phyloP scores from a whole-genome alignment of 2,888 invertebrate genomes.

The Netelia fuscicornis region DNA sequence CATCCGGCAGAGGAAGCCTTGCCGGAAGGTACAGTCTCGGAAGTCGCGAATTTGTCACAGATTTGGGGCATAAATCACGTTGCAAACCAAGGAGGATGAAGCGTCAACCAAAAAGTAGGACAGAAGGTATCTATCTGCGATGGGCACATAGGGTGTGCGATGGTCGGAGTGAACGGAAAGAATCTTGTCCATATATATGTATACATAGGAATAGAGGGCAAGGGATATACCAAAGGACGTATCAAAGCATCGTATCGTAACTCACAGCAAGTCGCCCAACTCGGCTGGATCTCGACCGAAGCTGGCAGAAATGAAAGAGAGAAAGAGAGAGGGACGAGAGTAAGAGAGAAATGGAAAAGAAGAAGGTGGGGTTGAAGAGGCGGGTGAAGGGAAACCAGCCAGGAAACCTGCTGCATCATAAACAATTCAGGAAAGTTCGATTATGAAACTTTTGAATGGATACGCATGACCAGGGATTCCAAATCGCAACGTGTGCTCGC shows the following conservation, averaged over 20 bases:
- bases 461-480: slow-evolving; percentile 46
- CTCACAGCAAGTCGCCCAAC: slow-evolving; percentile 44
- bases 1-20: neutral
- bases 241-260: slow-evolving; percentile 66
- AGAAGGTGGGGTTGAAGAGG: slow-evolving; percentile 67
- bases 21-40: neutral
- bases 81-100: slow-evolving; percentile 8
- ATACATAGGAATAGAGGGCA: slow-evolving; percentile 23
- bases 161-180: slow-evolving; percentile 17
- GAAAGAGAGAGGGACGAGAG: neutral
- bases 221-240: slow-evolving; percentile 40
- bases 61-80: slow-evolving; percentile 58
- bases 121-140: slow-evolving; percentile 26
- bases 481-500: slow-evolving; percentile 50
- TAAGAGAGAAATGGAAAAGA: slow-evolving; percentile 5
- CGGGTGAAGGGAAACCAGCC: slow-evolving; percentile 8
- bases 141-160: neutral
- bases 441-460: slow-evolving; percentile 82
- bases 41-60: slow-evolving; percentile 48
- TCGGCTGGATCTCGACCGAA: slow-evolving; percentile 23
- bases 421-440: slow-evolving; percentile 83
- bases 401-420: slow-evolving; percentile 73
- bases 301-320: slow-evolving; percentile 5
- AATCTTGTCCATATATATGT: neutral
- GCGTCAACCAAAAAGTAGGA: slow-evolving; percentile 29